phyloP scores from a whole-genome alignment of 2,797 vertebrate genomes.

The Rhyacichthys aspro region DNA sequence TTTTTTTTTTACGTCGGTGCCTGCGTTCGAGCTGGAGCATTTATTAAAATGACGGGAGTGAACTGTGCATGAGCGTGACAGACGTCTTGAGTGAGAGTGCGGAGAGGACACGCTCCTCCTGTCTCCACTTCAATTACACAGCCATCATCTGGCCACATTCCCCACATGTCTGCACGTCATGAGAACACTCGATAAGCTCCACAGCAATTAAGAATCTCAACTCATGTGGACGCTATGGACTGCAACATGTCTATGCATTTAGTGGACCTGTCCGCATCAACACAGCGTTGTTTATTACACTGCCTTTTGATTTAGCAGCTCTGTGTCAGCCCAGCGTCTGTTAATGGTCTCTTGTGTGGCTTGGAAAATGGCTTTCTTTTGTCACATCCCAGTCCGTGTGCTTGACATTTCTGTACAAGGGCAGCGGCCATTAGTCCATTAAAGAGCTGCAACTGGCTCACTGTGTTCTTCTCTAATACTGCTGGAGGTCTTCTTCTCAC shows the following conservation, averaged over 20 bases:
- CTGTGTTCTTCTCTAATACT: not conserved
- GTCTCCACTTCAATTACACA: constrained; percentile 10
- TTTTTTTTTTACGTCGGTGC: constrained; percentile 8
- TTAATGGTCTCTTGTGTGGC: not conserved
- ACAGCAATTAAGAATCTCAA: not conserved
- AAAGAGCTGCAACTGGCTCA: not conserved
- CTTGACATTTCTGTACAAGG: not conserved
- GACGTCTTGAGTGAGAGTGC: not conserved
- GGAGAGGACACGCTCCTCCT: constrained; percentile 4
- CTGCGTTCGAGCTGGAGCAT: constrained; percentile 26
- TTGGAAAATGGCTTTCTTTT: not conserved
- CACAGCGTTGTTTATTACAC: not conserved
- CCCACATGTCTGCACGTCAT: constrained; percentile 3
- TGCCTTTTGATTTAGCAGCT: not conserved
- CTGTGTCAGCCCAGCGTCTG: not conserved
- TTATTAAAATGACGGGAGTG: constrained; percentile 1
- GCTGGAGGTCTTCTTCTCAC: not conserved
- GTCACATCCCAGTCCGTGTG: not conserved
- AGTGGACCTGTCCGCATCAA: not conserved
- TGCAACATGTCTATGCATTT: constrained; percentile 13
- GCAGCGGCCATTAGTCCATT: not conserved
- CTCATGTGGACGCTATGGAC: constrained; percentile 9
- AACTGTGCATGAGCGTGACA: constrained; percentile 11
- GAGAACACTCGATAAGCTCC: constrained; percentile 11
- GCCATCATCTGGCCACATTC: not conserved